phyloP scores from a whole-genome alignment of 2,113 vertebrate species.

The Scalopus aquaticus region DNA sequence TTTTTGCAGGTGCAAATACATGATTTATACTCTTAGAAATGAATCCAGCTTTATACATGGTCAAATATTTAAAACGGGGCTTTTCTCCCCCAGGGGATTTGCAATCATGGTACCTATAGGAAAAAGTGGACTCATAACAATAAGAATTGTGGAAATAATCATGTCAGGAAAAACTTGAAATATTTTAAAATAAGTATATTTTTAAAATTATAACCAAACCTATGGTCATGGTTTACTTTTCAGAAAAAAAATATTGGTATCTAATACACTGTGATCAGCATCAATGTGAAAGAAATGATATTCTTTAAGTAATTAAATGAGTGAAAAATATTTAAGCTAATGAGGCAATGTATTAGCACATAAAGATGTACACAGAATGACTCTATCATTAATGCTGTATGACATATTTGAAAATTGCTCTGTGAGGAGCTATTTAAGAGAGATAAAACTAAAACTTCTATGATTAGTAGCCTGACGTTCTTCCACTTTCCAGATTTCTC shows the following conservation, averaged over 20 bases:
- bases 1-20: slow-evolving; percentile 60
- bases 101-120: neutral
- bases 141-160: slow-evolving; percentile 4
- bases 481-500: neutral
- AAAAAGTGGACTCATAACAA: neutral
- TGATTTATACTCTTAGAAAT: slow-evolving; percentile 64
- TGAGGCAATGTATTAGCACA: neutral
- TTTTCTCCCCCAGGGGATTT: neutral
- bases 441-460: neutral
- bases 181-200: neutral
- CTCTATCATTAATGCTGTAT: neutral
- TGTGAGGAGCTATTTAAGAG: neutral
- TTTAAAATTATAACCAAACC: neutral
- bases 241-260: neutral
- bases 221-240: neutral
- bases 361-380: neutral
- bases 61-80: slow-evolving; percentile 27
- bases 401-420: neutral
- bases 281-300: slow-evolving; percentile 5
- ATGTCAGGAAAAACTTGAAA: slow-evolving; percentile 12
- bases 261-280: neutral
- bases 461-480: neutral
- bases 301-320: neutral
- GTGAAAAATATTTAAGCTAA: neutral
- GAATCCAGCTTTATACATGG: slow-evolving; percentile 63